Evolutionary conservation across 2,797 vertebrate genomes (phyloP).

Genomic region (Denticeps clupeoides): DNA sequence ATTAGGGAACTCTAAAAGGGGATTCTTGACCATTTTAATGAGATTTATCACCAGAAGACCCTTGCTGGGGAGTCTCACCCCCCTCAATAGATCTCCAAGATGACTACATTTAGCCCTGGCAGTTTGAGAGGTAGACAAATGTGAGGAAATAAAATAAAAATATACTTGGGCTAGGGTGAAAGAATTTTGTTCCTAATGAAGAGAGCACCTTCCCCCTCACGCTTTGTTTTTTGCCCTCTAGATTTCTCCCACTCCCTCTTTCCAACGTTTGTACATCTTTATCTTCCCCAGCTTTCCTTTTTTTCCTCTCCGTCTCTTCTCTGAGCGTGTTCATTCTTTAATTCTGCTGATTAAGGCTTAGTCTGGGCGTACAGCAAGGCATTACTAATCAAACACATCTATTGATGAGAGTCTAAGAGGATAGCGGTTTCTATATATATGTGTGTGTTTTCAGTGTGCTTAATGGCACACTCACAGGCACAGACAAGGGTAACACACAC

Average conservation of each 20-base stretch:
- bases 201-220: conserved; percentile 7
- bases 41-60: neutral
- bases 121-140: too few species aligned
- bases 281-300: conserved; percentile 1
- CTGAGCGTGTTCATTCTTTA: conserved; percentile 23
- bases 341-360: conserved; percentile 32
- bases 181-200: conserved; percentile 17
- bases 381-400: conserved; percentile 23
- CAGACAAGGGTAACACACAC: conserved; percentile 8
- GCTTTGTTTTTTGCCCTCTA: neutral
- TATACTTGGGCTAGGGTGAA: too few species aligned
- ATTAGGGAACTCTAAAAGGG: neutral
- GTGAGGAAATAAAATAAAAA: too few species aligned
- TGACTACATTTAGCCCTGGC: too few species aligned
- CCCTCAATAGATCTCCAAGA: too few species aligned
- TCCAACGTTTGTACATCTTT: conserved; percentile 15
- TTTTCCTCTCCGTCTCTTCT: conserved; percentile 10
- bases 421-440: conserved; percentile 4
- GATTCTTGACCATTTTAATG: neutral
- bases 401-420: conserved; percentile 27
- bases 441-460: conserved; percentile 10
- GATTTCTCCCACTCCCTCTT: conserved; percentile 1
- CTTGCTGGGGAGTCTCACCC: too few species aligned
- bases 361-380: conserved; percentile 20
- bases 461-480: neutral